Evolutionary conservation across 2,113 vertebrate species (phyloP), one percentile per base, ranked within the genome.

Genomic region (Oncorhynchus gorbuscha): DNA sequence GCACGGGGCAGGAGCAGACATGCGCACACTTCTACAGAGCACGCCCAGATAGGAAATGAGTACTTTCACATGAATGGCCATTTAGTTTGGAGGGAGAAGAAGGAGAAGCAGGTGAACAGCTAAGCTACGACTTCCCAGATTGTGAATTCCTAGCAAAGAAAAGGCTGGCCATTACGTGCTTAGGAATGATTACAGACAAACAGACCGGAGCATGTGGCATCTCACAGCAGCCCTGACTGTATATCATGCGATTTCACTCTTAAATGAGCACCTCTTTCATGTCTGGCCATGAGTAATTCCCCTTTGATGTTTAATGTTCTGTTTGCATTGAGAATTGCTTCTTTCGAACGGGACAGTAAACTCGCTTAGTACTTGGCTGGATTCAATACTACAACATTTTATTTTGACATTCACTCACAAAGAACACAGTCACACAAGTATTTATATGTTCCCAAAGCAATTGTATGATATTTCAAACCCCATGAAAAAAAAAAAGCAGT

Each of bases 251-350:
- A 45, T 49, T 75, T 74, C 59, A 35, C 62, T 45, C 48, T 67
- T 67, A 78, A 73, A 35, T 26, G 22, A 55, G 69, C 6, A 2
- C 32, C 32, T 68, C 67, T 70, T 71, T 76, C 68, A 76, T 71
- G 75, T 76, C 67, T 26, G 51, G 35, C 39, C 30, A 51, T 73
- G 71, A 61, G 51, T 71, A 71, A 76, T 76, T 49, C 24, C 22
- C 24, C 51, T 70, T 76, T 70, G 68, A 75, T 75, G 64, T 75
- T 61, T 55, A 66, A 26, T 64, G 68, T 55, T 75, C 48, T 51
- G 26, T 75, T 73, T 75, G 74, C 67, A 39, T 68, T 75, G 74
- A 61, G 74, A 75, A 59, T 22, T 75, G 64, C 74, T 49, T 58
- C 65, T 69, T 12, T 16, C 12, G 4, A 49, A 70, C 69, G 8